Conservation (phyloP, 2,113 vertebrate genomes). For the Heterotis niloticus region DNA sequence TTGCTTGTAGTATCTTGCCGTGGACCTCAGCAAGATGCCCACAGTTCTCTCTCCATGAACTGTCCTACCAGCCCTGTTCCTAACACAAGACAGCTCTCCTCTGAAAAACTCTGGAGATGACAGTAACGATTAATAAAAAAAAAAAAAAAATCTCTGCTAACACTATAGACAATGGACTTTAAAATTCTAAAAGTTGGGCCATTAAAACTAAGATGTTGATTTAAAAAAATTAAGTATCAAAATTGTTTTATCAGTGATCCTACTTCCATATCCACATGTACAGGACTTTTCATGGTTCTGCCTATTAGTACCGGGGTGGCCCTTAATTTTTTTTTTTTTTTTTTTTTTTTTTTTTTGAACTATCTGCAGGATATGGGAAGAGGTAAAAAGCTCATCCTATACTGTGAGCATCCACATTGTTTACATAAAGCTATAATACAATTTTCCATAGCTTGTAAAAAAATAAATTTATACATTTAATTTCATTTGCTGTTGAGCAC, state of each 20-base stretch:
- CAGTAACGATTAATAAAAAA: background rate
- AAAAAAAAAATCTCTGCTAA: too few relatives aligned
- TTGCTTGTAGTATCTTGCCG: background rate
- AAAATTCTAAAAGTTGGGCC: too few relatives aligned
- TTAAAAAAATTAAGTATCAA: background rate
- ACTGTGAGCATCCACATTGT: background rate
- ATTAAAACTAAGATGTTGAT: too few relatives aligned
- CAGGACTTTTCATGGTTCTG: background rate
- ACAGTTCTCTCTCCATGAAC: background rate
- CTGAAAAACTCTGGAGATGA: background rate
- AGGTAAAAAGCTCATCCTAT: background rate
- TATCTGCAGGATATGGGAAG: background rate
- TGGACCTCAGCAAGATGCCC: background rate
- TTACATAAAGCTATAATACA: background rate
- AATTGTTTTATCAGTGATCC: background rate
- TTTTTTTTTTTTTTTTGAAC: too few relatives aligned
- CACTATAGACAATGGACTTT: too few relatives aligned
- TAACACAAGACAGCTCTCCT: background rate
- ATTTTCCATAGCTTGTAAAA: conserved; percentile 6
- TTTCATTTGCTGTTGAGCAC: background rate
- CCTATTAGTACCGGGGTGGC: background rate
- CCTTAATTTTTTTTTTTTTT: background rate
- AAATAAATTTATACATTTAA: background rate
- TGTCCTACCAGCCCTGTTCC: background rate
- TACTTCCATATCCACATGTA: background rate